Conservation (phyloP, 2,113 vertebrate species). For the Phodopus roborovskii region DNA sequence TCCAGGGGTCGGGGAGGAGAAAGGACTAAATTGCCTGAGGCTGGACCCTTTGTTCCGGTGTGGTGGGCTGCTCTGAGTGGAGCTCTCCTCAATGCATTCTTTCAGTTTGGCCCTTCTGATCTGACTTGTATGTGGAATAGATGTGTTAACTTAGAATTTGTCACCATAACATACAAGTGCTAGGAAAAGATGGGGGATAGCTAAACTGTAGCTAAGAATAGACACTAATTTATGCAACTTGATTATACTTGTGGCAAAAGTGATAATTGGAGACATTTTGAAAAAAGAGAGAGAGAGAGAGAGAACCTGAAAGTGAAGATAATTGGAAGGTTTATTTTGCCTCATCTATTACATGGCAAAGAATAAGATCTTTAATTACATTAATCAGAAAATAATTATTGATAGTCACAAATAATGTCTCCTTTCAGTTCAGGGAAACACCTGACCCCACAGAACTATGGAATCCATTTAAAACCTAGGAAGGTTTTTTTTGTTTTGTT, state of each 20-base stretch:
- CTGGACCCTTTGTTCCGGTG: background rate
- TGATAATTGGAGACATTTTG: conserved; percentile 84
- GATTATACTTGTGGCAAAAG: conserved; percentile 81
- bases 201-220: conserved; percentile 78
- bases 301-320: conserved; percentile 74
- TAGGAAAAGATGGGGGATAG: conserved; percentile 50
- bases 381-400: conserved; percentile 78
- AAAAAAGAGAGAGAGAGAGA: conserved; percentile 50
- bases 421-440: background rate
- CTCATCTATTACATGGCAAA: conserved; percentile 32
- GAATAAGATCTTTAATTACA: conserved; percentile 79
- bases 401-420: conserved; percentile 65
- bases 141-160: conserved; percentile 72
- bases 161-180: conserved; percentile 74
- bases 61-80: background rate
- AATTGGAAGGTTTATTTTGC: conserved; percentile 80
- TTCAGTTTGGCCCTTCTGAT: conserved; percentile 12
- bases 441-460: conserved; percentile 1
- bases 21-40: rapidly evolving
- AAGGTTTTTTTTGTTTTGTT: background rate
- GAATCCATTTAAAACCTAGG: background rate
- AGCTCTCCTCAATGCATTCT: background rate
- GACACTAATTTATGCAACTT: conserved; percentile 80
- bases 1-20: rapidly evolving
- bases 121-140: background rate